Conservation (phyloP, 2,113 vertebrate species). For the Thomomys bottae region DNA sequence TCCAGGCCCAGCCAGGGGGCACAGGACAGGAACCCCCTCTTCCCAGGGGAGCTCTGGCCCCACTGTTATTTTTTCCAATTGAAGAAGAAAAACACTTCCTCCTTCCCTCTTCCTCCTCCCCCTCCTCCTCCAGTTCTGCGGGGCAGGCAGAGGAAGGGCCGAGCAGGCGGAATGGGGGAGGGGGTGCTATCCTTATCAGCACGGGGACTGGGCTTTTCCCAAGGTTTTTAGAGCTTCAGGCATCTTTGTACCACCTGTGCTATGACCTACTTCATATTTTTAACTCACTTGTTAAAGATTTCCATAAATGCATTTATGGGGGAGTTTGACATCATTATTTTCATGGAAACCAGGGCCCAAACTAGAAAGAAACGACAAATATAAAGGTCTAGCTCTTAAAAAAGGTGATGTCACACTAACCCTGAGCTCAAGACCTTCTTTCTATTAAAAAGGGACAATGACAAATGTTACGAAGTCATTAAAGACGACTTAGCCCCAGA, state of each 20-base stretch:
- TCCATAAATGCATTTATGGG: neutral
- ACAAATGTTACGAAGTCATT: neutral
- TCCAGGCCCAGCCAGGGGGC: neutral
- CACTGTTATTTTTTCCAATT: slow-evolving; percentile 76
- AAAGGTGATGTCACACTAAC: neutral
- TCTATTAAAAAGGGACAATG: slow-evolving; percentile 40
- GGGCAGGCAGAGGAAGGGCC: neutral
- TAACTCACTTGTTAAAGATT: neutral
- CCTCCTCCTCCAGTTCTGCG: neutral
- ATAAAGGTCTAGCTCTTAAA: neutral
- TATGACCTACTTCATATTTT: neutral
- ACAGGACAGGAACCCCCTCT: neutral
- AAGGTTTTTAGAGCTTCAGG: neutral
- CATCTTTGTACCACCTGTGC: neutral
- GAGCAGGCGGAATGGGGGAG: neutral
- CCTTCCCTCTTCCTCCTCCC: neutral
- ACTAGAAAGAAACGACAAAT: neutral
- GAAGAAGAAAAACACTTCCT: slow-evolving; percentile 73
- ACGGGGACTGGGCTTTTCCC: neutral
- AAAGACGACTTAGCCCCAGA: neutral
- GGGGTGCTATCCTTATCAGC: neutral
- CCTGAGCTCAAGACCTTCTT: neutral
- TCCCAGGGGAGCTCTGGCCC: neutral
- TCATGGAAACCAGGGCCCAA: neutral
- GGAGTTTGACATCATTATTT: neutral